These are phyloP conservation scores for Accipiter virgatus DNA, from an alignment of 2,113 vertebrate species.

Conservation along the genomic window DNA sequence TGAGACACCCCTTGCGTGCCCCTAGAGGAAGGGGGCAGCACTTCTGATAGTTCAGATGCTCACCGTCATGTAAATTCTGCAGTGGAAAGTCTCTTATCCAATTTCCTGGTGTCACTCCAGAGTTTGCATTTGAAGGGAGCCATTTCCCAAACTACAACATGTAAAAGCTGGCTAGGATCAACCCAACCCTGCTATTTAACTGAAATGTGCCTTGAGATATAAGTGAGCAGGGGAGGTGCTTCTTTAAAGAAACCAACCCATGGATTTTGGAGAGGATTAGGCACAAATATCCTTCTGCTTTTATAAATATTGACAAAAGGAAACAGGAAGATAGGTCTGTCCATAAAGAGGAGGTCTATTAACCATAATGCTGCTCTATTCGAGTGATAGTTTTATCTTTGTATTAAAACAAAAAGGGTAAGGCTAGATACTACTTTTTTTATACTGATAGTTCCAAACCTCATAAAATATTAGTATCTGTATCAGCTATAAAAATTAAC, in stretches of 20 bases:
- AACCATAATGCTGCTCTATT: slow-evolving; percentile 44
- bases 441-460: slow-evolving; percentile 67
- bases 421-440: slow-evolving; percentile 59
- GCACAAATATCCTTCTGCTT: slow-evolving; percentile 31
- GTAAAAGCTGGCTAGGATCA: neutral
- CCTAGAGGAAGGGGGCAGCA: neutral
- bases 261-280: slow-evolving; percentile 22
- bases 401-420: slow-evolving; percentile 67
- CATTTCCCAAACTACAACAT: neutral
- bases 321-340: slow-evolving; percentile 26
- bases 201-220: slow-evolving; percentile 7
- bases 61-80: neutral
- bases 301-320: slow-evolving; percentile 59
- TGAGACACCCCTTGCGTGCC: neutral
- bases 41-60: neutral
- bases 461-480: slow-evolving; percentile 80
- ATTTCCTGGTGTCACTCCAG: neutral
- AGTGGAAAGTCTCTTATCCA: neutral
- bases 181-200: neutral
- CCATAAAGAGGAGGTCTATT: slow-evolving; percentile 52
- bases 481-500: slow-evolving; percentile 78
- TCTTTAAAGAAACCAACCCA: neutral
- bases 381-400: slow-evolving; percentile 60
- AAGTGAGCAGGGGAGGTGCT: neutral
- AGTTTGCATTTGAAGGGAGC: slow-evolving; percentile 43